These are phyloP conservation scores for Pemphigus obesinymphae DNA, from an alignment of 1,140 invertebrate species.

Conservation along the genomic window DNA sequence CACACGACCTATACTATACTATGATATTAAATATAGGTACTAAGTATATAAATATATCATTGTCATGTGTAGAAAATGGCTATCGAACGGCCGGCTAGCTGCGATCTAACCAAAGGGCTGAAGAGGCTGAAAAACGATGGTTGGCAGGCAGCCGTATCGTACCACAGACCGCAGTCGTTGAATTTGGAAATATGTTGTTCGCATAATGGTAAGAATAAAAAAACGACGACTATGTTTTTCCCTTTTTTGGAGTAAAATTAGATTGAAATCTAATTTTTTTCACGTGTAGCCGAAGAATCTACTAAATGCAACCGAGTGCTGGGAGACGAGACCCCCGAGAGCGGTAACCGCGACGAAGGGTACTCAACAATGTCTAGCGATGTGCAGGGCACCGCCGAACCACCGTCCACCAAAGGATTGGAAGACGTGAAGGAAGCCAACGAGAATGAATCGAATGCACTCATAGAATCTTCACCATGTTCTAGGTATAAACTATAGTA, in stretches of 20 bases:
- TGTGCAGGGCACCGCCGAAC: conserved; percentile 62
- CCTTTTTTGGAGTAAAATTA: too few relatives aligned
- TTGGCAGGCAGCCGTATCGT: conserved; percentile 38
- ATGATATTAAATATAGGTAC: too few relatives aligned
- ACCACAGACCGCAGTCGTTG: conserved; percentile 46
- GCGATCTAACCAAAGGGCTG: conserved; percentile 43
- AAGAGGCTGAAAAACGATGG: conserved; percentile 41
- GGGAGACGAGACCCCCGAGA: conserved; percentile 57
- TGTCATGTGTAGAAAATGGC: conserved; percentile 32
- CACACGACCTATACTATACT: too few relatives aligned
- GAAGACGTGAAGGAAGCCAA: conserved; percentile 68
- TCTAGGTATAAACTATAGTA: too few relatives aligned
- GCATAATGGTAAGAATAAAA: conserved; percentile 2
- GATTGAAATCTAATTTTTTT: neutral
- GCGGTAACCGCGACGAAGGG: conserved; percentile 75
- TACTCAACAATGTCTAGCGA: conserved; percentile 88
- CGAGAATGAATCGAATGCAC: conserved; percentile 51
- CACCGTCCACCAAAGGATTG: conserved; percentile 56
- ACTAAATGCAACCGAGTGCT: conserved; percentile 10
- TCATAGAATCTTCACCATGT: conserved; percentile 22
- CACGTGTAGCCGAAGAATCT: conserved; percentile 4
- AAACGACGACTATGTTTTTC: too few relatives aligned
- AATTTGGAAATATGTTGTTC: conserved; percentile 48
- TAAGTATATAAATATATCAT: too few relatives aligned
- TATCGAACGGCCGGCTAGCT: conserved; percentile 43